Base-by-base conservation (phyloP, 2,113 vertebrate species). In the Rousettus leschenaultii region DNA sequence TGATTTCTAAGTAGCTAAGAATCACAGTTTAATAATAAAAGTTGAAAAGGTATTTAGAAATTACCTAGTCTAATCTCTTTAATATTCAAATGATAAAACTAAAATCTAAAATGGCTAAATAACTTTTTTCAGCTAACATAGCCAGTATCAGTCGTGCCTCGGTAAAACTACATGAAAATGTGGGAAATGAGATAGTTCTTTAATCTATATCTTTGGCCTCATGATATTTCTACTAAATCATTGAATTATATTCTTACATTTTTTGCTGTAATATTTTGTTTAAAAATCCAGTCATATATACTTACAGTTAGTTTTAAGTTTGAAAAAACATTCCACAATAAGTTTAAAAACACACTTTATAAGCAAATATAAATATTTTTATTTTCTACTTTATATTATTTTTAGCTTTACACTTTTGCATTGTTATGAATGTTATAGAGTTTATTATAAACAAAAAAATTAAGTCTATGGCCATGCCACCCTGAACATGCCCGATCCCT, bases 341-440 rank as follows among this genome's bases (percentile, higher is more conserved):
- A 86, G 48, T 86, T 86, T 68, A 24, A 51, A 70, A 83, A 83
- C 18, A 83, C 28, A 63, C n/a, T 35, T n/a, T 53, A 85, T 12
- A 84, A 71, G 61, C 43, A 92, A 95, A 86, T 71, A 89, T 24
- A 65, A 87, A 18, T 79, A 92, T 35, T 89, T 92, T 89, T n/a
- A 79, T 4, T 21, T 89, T 92, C 65, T 84, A 74, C 5, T 5
- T 84, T 93, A 24, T 40, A 35, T 26, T 79, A 89, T 33, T n/a
- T 87, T 89, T 28, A 85, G 71, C 18, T 74, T 91, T 89, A 57
- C 7, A 59, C 35, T 84, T 63, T 57, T 38, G 14, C 13, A 78
- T 65, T 48, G 10, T 73, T 89, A 93, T 7, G 28, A 89, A 45
- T 70, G 19, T 73, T 79, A 79, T 15, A 70, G 7, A 71, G 15